Evolutionary conservation across 2,888 invertebrate species (phyloP).

Genomic region (Leptinotarsa peninsularis): DNA sequence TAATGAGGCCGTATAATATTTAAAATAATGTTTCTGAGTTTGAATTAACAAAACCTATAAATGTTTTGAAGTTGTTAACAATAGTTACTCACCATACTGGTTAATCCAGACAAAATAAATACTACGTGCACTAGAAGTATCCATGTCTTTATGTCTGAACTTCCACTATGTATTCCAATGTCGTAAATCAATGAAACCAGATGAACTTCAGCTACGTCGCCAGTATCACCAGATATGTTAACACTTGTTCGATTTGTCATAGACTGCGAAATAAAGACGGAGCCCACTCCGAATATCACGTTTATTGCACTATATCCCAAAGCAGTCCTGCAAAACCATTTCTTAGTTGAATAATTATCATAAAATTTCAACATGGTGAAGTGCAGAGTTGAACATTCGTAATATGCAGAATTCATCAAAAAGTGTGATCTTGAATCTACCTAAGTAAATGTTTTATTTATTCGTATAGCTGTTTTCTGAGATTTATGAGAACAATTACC

Average conservation of each 20-base stretch:
- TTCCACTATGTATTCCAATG: conserved; percentile 64
- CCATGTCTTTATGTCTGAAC: conserved; percentile 65
- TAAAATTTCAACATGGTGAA: too few species aligned
- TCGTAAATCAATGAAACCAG: conserved; percentile 74
- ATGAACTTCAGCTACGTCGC: conserved; percentile 71
- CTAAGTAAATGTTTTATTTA: neutral
- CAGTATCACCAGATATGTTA: conserved; percentile 51
- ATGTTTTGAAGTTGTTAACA: neutral
- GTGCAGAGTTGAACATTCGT: too few species aligned
- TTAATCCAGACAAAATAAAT: conserved; percentile 72
- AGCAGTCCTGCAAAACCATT: conserved; percentile 70
- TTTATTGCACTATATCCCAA: conserved; percentile 71
- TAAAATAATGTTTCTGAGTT: too few species aligned
- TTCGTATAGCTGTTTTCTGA: neutral
- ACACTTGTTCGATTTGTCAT: conserved; percentile 55
- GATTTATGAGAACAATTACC: too few species aligned
- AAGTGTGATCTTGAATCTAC: too few species aligned
- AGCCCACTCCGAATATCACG: conserved; percentile 71
- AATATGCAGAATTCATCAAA: too few species aligned
- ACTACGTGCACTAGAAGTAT: conserved; percentile 70
- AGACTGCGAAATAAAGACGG: conserved; percentile 71
- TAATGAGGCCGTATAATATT: too few species aligned
- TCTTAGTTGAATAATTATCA: neutral
- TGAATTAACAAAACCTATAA: too few species aligned
- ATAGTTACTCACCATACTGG: conserved; percentile 70